A percentile compares a stretch with the other conserved stretches of the same genome.
Conservation (phyloP, 2,888 invertebrate genomes). For the Micropterix aruncella region DNA sequence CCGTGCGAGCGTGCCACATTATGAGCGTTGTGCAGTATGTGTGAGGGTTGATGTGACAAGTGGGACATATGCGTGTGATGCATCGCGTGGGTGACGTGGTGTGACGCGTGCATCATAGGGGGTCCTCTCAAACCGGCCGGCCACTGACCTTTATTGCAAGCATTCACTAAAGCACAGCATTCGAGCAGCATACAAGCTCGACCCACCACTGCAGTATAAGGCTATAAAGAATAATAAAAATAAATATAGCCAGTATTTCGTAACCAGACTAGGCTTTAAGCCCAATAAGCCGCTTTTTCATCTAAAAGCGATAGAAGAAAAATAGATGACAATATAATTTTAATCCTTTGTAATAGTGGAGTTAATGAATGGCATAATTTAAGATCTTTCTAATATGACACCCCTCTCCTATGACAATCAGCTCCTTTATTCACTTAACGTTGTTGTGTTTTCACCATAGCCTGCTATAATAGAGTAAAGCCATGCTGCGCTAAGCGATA, state of each 20-base stretch:
- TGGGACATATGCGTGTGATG: conserved; percentile 58
- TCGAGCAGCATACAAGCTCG: conserved; percentile 87
- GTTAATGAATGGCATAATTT: no score
- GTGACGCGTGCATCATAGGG: conserved; percentile 32
- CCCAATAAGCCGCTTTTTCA: no score
- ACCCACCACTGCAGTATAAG: conserved; percentile 87
- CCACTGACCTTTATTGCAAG: conserved; percentile 98
- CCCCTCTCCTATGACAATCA: no score
- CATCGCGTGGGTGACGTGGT: conserved; percentile 36
- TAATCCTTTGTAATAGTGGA: conserved; percentile 2
- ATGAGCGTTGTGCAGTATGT: neutral
- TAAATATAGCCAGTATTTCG: conserved; percentile 3
- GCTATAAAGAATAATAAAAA: conserved; percentile 32
- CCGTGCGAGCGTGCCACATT: neutral
- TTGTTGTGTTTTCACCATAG: no score
- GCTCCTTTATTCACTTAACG: no score
- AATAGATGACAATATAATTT: neutral
- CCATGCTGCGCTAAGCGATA: no score
- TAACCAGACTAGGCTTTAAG: no score
- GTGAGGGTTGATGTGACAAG: neutral
- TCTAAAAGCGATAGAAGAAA: no score
- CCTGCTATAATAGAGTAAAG: no score
- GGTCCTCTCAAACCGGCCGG: conserved; percentile 72
- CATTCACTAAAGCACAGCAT: conserved; percentile 92
- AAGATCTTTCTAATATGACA: no score